Conservation (phyloP, 2,797 vertebrate species). For the Rhyacichthys aspro region DNA sequence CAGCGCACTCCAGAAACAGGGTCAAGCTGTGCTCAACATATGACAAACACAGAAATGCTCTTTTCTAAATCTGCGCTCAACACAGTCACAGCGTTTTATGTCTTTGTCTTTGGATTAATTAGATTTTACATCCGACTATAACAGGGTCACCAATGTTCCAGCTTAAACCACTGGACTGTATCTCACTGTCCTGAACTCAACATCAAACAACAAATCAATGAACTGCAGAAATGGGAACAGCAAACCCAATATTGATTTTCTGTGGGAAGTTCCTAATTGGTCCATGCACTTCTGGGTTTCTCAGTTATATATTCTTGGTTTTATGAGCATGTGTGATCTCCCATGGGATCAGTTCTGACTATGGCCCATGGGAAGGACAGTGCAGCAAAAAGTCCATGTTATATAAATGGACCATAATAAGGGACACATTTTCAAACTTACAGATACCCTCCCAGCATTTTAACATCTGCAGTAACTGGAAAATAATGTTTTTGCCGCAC, state of each 20-base stretch:
- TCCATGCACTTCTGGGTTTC: too few relatives aligned
- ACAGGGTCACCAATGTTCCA: background rate
- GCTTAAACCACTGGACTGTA: background rate
- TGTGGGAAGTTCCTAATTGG: background rate
- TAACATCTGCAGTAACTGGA: too few relatives aligned
- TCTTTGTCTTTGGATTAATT: background rate
- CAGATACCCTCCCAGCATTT: too few relatives aligned
- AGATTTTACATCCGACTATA: background rate
- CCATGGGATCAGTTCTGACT: too few relatives aligned
- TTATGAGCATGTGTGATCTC: too few relatives aligned
- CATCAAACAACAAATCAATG: background rate
- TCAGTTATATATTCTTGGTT: too few relatives aligned
- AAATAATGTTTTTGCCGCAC: too few relatives aligned
- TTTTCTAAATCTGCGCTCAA: background rate
- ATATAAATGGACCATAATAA: too few relatives aligned
- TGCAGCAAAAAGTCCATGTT: too few relatives aligned
- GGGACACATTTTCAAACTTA: too few relatives aligned
- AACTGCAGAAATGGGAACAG: background rate
- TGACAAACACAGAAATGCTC: slow-evolving; percentile 9
- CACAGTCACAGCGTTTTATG: slow-evolving; percentile 1
- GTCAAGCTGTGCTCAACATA: slow-evolving; percentile 15
- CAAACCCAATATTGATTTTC: slow-evolving; percentile 2
- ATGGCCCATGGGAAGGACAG: too few relatives aligned
- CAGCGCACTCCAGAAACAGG: slow-evolving; percentile 8
- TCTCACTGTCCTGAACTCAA: slow-evolving; percentile 1